Evolutionary conservation across 2,888 invertebrate genomes (phyloP), one percentile per base, ranked within the genome.

Genomic region (Microctonus brassicae): DNA sequence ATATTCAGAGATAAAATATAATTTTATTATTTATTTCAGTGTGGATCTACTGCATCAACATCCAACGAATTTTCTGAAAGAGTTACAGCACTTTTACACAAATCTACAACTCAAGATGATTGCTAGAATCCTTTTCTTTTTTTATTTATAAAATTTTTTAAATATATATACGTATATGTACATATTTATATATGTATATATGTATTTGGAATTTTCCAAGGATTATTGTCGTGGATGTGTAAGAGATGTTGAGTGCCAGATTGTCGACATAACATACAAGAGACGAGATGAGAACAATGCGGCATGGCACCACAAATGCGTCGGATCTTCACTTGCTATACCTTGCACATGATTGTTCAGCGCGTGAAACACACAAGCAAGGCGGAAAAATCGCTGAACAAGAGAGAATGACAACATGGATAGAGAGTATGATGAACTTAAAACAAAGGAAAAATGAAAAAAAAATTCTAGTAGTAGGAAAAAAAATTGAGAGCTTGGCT

Each of bases 91-190:
- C 82, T 85, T 17, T 67, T 85, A 70, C 82, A 82, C 73, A 78
- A 83, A 13, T 84, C 84, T 2, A 80, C 84, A 55, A 81, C 82
- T 24, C 84, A 83, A 70, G 85, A 85, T 68, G 85, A 85, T 74
- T 85, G 85, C 84, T 85, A 85, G 82, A 83, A 77, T 62, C 24
- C 39, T 22, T 62, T 24, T 62, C 22, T 11, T 33, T 17, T 20
- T 22, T 2, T 9, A 11, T 57, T n/a, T 5, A 13, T n/a, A 29
- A n/a, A 26, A 24, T 26, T 62, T 42, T 42, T 39, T 29, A 29
- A 5, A 53, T 11, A 22, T 57, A 20, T 13, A 34, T 53, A 26
- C 33, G 20, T 33, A 64, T 26, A 64, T 22, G 42, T 26, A 42
- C 26, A 13, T 11, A n/a, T n/a, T n/a, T n/a, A n/a, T n/a, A n/a